Base-by-base conservation (phyloP, 2,113 vertebrate genomes). In the Toxostoma redivivum region DNA sequence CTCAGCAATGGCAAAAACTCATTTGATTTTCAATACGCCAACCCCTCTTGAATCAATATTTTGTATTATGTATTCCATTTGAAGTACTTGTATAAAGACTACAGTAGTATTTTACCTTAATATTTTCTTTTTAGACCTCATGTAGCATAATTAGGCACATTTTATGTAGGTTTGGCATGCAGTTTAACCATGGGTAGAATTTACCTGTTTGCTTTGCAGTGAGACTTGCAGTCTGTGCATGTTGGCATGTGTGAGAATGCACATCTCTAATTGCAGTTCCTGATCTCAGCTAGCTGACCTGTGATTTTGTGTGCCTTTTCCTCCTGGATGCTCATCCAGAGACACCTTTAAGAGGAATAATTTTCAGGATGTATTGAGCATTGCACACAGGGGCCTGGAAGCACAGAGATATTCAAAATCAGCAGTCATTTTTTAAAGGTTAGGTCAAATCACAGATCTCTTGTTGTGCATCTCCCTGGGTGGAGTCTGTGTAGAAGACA, bases 1-100 rank as follows among this genome's bases (percentile, higher is more conserved):
- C 94, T 88, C 88, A 95, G 93, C 92, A 94, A 78, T 78, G 88
- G 95, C 90, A 96, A 94, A 94, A 96, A 81, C 79, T 96, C 93
- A 88, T 97, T 96, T 96, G 91, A 95, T 96, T 97, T 96, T 96
- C 95, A 95, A 93, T 96, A 94, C 11, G 22, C 85, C 57, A 83
- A 35, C 85, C 40, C 35, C 90, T 88, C 95, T 95, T 95, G 90
- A 97, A 97, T 97, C 95, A 95, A 93, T 96, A 96, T 83, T 96
- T 94, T 86, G 67, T 94, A 67, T 94, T 96, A 94, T 73, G 79
- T 37, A 95, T 97, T 96, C 95, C 76, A 81, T 95, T 94, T 93
- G 82, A 96, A 94, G 79, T 78, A 86, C 88, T 83, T 81, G 76
- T 66, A 53, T 88, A 88, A 81, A 88, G 51, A 78, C 50, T 64